A percentile compares a stretch with the other conserved stretches of the same genome.
These are phyloP conservation scores for Hypomecis punctinalis DNA, from an alignment of 2,888 invertebrate genomes.

Conservation along the genomic window DNA sequence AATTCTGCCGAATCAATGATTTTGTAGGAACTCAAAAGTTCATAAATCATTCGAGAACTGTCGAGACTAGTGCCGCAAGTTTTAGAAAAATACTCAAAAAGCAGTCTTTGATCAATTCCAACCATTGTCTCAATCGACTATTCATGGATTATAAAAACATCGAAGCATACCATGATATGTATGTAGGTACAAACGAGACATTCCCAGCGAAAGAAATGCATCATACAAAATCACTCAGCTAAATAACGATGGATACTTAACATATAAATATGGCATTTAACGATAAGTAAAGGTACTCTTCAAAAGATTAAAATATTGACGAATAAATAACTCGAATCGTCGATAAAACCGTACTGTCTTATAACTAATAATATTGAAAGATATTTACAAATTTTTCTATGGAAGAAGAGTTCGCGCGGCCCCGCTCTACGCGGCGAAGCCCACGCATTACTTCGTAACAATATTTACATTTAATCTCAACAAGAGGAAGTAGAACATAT, in stretches of 20 bases:
- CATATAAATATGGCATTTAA: conserved; percentile 84
- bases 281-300: conserved; percentile 80
- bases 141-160: conserved; percentile 47
- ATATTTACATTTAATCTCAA: conserved; percentile 80
- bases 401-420: conserved; percentile 78
- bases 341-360: conserved; percentile 76
- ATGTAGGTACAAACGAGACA: conserved; percentile 62
- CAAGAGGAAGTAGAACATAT: conserved; percentile 62
- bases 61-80: conserved; percentile 53
- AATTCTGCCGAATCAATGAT: conserved; percentile 46
- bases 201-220: conserved; percentile 52
- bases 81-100: conserved; percentile 68
- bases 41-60: conserved; percentile 51
- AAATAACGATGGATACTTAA: conserved; percentile 75
- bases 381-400: conserved; percentile 85
- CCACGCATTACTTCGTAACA: conserved; percentile 75
- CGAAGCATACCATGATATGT: conserved; percentile 64
- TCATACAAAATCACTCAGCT: conserved; percentile 59
- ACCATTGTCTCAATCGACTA: conserved; percentile 60
- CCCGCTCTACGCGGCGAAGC: conserved; percentile 64
- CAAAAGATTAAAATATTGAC: conserved; percentile 80
- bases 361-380: conserved; percentile 69
- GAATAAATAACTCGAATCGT: conserved; percentile 80
- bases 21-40: conserved; percentile 61
- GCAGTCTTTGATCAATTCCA: conserved; percentile 84